A percentile compares a stretch with the other conserved stretches of the same genome.
phyloP scores from a whole-genome alignment of 2,888 invertebrate genomes.

The Conops quadrifasciatus region DNA sequence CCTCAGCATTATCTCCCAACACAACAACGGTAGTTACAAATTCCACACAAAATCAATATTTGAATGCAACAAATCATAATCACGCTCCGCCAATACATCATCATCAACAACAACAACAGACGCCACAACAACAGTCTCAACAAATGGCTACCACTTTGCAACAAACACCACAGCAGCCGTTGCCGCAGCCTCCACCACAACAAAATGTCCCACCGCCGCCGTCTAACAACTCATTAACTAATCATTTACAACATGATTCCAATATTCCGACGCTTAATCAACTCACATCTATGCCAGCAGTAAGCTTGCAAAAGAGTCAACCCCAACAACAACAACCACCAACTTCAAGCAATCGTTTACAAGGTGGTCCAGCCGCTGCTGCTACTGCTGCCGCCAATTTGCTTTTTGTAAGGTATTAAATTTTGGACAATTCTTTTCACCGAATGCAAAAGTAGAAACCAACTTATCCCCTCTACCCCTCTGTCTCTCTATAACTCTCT shows the following conservation, averaged over 20 bases:
- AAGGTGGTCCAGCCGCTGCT: slow-evolving; percentile 55
- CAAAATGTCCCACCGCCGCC: slow-evolving; percentile 40
- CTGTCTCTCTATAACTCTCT: no score
- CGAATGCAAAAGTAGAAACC: no score
- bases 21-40: slow-evolving; percentile 34
- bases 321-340: slow-evolving; percentile 41
- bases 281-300: slow-evolving; percentile 17
- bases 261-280: slow-evolving; percentile 31
- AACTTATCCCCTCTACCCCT: no score
- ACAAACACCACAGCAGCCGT: slow-evolving; percentile 23
- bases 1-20: slow-evolving; percentile 20
- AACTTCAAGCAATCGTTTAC: slow-evolving; percentile 53
- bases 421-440: slow-evolving; percentile 40
- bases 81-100: slow-evolving; percentile 40
- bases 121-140: slow-evolving; percentile 37
- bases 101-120: slow-evolving; percentile 38
- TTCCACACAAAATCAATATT: slow-evolving; percentile 39
- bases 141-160: slow-evolving; percentile 26
- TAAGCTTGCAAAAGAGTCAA: slow-evolving; percentile 36
- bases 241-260: slow-evolving; percentile 32
- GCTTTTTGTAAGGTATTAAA: slow-evolving; percentile 64
- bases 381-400: slow-evolving; percentile 56
- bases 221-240: slow-evolving; percentile 29
- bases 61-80: slow-evolving; percentile 43
- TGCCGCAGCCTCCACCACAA: slow-evolving; percentile 34